Evolutionary conservation across 2,113 vertebrate species (phyloP).

Genomic region (Tachycineta bicolor): DNA sequence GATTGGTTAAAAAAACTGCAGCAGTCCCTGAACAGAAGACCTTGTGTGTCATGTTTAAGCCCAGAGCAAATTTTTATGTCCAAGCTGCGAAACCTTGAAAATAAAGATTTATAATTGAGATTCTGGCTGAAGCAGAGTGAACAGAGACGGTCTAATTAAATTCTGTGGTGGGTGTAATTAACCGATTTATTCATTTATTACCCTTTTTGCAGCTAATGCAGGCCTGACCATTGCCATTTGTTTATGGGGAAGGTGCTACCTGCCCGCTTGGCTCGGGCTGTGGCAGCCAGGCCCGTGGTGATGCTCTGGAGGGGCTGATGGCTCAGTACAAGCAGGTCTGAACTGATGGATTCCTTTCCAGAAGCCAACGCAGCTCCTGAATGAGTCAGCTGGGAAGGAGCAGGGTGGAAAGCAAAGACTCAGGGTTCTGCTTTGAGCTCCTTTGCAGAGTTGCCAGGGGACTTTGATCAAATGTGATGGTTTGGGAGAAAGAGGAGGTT

Average conservation of each 20-base stretch:
- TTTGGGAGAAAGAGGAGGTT: not conserved
- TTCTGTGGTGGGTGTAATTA: constrained; percentile 75
- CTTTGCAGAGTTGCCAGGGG: not conserved
- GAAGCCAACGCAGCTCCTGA: not conserved
- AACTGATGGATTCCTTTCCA: not conserved
- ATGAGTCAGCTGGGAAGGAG: not conserved
- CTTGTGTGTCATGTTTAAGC: constrained; percentile 5
- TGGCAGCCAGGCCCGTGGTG: not conserved
- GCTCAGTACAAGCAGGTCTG: not conserved
- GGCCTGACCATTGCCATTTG: constrained; percentile 4
- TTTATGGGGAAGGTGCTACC: constrained; percentile 26
- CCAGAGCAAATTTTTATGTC: constrained; percentile 64
- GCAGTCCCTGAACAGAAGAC: constrained; percentile 9
- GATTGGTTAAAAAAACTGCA: not conserved
- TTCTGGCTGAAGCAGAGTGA: constrained; percentile 63
- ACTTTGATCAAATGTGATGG: not conserved
- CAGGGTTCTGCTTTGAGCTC: not conserved
- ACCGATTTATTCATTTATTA: constrained; percentile 75
- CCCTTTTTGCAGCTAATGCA: constrained; percentile 36
- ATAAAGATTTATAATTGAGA: constrained; percentile 75
- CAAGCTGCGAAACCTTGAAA: constrained; percentile 65
- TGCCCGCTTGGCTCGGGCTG: not conserved
- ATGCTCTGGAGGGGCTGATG: not conserved
- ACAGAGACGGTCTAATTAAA: constrained; percentile 78
- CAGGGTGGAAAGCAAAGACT: not conserved